Evolutionary conservation across 2,888 invertebrate species (phyloP), one percentile per base, ranked within the genome.

Genomic region (Ichneumon xanthorius): DNA sequence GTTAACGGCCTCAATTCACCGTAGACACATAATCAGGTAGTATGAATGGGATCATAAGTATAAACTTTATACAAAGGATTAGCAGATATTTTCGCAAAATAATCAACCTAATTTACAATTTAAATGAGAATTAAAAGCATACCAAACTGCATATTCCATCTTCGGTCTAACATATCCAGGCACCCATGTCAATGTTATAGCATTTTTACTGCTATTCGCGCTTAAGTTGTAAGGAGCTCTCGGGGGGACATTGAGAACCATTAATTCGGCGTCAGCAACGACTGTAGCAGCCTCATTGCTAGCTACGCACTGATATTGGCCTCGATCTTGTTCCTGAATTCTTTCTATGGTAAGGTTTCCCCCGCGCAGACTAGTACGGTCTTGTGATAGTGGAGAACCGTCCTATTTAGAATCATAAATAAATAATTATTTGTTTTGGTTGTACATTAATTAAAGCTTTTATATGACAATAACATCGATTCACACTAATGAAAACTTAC

Each of bases 241-340:
- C n/a, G 98, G 98, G 37, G 98, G 97, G 73, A 97, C 96, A 93
- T 97, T 98, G 94, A 97, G 96, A 68, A 98, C 96, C 93, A 97
- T 96, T 83, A 98, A 95, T 94, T 98, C 97, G 0, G 97, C 96
- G 94, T 97, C 97, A 1, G 96, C 96, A 33, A 96, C 95, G 70
- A 98, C 96, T n/a, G 97, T 96, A 65, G 97, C 98, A 5, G 98
- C 98, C 91, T 97, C 97, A 94, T 98, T 99, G 89, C 96, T 96
- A 1, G 97, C 97, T 71, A 96, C 96, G 93, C 98, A 98, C 92
- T 97, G 96, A 94, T 97, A 97, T 90, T 97, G 95, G 68, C 99
- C 99, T 90, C 98, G 96, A 95, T 99, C 99, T 86, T 96, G 96
- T 93, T 97, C 97, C 88, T 96, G 95, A 83, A 99, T 96, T 90